phyloP scores from a whole-genome alignment of 2,113 vertebrate genomes.

The Anolis carolinensis region DNA sequence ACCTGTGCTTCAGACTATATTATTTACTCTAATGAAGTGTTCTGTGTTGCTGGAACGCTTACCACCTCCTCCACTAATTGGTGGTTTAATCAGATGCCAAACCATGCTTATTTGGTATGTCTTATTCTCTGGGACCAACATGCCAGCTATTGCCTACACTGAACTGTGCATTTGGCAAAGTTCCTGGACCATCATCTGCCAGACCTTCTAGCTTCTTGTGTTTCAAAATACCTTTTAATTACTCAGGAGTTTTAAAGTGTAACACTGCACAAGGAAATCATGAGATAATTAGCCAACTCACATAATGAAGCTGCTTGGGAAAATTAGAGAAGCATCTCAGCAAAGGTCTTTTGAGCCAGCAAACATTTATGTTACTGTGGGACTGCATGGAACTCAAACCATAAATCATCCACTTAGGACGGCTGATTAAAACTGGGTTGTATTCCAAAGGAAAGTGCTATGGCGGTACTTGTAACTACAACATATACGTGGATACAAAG shows the following conservation, averaged over 20 bases:
- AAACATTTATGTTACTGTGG: not conserved
- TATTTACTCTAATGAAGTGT: not conserved
- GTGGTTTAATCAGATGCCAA: not conserved
- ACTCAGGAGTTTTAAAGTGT: conserved; percentile 5
- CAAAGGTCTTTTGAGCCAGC: not conserved
- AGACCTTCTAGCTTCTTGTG: conserved; percentile 1
- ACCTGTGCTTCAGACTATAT: not conserved
- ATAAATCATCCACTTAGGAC: not conserved
- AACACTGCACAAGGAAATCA: not conserved
- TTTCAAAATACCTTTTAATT: conserved; percentile 33
- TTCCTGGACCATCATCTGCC: conserved; percentile 17
- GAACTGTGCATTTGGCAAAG: conserved; percentile 1
- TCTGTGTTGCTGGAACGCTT: not conserved
- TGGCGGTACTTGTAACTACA: not conserved
- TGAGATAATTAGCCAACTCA: not conserved
- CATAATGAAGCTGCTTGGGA: not conserved
- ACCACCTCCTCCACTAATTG: not conserved
- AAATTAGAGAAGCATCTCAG: not conserved
- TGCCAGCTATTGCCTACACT: not conserved
- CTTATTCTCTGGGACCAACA: not conserved
- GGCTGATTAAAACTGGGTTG: not conserved
- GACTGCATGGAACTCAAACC: not conserved
- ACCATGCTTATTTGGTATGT: not conserved
- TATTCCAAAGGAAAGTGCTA: not conserved
- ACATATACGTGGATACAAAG: not conserved